Conservation (phyloP, 2,888 invertebrate genomes). For the Alsophila aescularia region DNA sequence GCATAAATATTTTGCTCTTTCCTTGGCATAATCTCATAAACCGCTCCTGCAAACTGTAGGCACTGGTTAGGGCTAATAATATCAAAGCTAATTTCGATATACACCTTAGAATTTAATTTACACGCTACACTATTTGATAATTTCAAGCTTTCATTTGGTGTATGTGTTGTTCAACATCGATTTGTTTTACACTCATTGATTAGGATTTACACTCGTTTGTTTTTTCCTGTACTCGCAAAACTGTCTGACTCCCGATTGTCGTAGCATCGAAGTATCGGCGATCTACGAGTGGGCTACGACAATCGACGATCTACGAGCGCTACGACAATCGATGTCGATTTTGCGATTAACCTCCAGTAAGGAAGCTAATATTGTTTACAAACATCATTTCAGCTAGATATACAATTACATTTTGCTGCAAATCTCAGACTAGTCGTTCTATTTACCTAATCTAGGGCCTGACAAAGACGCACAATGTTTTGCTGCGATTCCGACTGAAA, state of each 20-base stretch:
- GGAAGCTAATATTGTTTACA: conserved; percentile 66
- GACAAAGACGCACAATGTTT: conserved; percentile 8
- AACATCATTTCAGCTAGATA: conserved; percentile 62
- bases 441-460: conserved; percentile 49
- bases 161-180: conserved; percentile 36
- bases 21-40: conserved; percentile 64
- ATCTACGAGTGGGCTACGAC: too few species aligned
- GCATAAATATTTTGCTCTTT: conserved; percentile 36
- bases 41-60: conserved; percentile 68
- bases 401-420: conserved; percentile 58
- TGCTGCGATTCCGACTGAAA: not conserved
- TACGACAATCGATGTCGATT: too few species aligned
- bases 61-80: conserved; percentile 79
- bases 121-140: conserved; percentile 47
- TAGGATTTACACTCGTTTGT: conserved; percentile 22
- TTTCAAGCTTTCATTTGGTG: conserved; percentile 49
- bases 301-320: too few species aligned
- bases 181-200: too few species aligned
- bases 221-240: too few species aligned
- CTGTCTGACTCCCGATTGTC: too few species aligned
- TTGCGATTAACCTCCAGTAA: too few species aligned
- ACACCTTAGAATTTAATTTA: conserved; percentile 52
- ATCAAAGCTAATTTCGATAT: conserved; percentile 79
- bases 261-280: too few species aligned
- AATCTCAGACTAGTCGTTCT: conserved; percentile 74